These are phyloP conservation scores for Oxyruncus cristatus DNA, from an alignment of 2,113 vertebrate species.

Conservation along the genomic window DNA sequence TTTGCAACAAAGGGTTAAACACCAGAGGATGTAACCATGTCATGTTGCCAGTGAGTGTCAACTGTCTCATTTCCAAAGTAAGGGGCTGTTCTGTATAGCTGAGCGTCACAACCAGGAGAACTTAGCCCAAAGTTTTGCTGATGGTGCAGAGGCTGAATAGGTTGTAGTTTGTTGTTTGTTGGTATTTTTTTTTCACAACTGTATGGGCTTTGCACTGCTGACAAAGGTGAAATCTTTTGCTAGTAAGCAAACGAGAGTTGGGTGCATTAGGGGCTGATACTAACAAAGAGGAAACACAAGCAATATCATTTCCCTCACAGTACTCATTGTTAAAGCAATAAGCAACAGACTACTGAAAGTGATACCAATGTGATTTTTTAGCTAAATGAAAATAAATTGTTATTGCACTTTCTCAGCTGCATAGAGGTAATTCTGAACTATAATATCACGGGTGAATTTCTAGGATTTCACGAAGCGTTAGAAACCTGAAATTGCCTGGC, in stretches of 20 bases:
- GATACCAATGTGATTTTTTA: not conserved
- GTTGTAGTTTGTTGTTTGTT: not conserved
- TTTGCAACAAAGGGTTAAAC: not conserved
- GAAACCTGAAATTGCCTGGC: not conserved
- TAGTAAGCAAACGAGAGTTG: slow-evolving; percentile 26
- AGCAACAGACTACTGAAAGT: not conserved
- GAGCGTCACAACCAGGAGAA: not conserved
- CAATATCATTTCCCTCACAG: not conserved
- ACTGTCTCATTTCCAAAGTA: not conserved
- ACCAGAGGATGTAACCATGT: not conserved
- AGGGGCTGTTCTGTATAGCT: slow-evolving; percentile 14
- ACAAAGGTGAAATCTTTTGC: slow-evolving; percentile 48
- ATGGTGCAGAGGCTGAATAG: slow-evolving; percentile 40
- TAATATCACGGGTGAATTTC: not conserved
- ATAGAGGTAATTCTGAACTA: not conserved
- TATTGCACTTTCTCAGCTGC: not conserved
- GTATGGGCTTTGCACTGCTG: slow-evolving; percentile 39
- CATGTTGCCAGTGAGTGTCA: not conserved
- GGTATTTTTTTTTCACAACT: not conserved
- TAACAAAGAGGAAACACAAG: slow-evolving; percentile 32
- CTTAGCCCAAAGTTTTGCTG: slow-evolving; percentile 46
- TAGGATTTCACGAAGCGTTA: not conserved
- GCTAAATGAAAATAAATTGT: not conserved
- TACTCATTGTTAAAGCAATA: not conserved
- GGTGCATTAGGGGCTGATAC: not conserved